phyloP scores from a whole-genome alignment of 2,113 vertebrate species.

The Saguinus imperator region DNA sequence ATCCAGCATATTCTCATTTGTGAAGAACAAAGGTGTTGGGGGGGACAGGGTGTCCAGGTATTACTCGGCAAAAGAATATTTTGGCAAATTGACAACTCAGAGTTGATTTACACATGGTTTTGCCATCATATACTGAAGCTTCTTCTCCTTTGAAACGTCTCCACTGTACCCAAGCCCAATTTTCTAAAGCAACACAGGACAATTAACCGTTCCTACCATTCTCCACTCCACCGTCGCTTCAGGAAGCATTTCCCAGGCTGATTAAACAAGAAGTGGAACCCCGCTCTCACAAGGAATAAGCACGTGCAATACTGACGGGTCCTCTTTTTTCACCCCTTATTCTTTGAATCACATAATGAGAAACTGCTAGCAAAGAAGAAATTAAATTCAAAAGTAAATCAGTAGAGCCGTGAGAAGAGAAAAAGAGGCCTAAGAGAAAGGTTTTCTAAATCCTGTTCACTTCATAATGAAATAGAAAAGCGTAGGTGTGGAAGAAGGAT shows the following conservation, averaged over 20 bases:
- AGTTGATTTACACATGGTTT: neutral
- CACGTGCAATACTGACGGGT: neutral
- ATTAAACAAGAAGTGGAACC: neutral
- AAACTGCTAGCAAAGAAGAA: neutral
- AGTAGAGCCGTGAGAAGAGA: neutral
- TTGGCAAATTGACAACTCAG: neutral
- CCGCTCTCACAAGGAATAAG: neutral
- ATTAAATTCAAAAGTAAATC: slow-evolving; percentile 19
- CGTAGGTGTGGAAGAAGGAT: neutral
- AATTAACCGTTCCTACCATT: neutral
- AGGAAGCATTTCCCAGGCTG: neutral
- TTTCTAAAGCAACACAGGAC: neutral
- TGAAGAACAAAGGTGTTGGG: neutral
- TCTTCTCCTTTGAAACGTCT: neutral
- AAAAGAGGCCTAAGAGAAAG: neutral
- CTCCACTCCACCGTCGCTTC: neutral
- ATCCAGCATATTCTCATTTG: neutral
- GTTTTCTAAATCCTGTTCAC: neutral
- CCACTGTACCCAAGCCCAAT: neutral
- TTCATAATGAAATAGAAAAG: neutral
- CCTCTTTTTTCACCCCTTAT: neutral
- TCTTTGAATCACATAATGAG: neutral
- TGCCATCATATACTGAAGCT: neutral
- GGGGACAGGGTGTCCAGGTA: neutral
- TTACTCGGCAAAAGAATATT: neutral